phyloP scores from a whole-genome alignment of 2,113 vertebrate genomes.

The Hippopotamus amphibius region DNA sequence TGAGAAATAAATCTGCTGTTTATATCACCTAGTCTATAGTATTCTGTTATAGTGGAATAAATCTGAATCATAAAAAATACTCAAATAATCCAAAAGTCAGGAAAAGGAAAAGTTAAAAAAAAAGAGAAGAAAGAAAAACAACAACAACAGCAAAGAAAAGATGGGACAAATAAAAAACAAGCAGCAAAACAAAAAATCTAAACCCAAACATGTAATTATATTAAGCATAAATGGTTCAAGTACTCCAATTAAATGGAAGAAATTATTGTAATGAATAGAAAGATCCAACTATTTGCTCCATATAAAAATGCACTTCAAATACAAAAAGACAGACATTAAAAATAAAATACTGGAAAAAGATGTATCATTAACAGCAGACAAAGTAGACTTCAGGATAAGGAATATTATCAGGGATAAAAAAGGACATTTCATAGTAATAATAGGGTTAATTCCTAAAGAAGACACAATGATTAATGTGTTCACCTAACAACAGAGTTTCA shows the following conservation, averaged over 20 bases:
- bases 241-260: not conserved
- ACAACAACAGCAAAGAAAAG: not conserved
- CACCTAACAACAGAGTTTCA: not conserved
- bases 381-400: slow-evolving; percentile 2
- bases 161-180: not conserved
- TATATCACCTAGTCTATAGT: not conserved
- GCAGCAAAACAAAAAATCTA: not conserved
- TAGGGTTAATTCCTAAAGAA: not conserved
- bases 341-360: not conserved
- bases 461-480: not conserved
- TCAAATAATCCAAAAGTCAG: slow-evolving; percentile 8
- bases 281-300: not conserved
- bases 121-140: too few species aligned
- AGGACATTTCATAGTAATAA: not conserved
- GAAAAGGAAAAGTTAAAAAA: not conserved
- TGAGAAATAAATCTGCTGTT: not conserved
- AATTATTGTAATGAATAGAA: not conserved
- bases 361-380: not conserved
- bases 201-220: not conserved
- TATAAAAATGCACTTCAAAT: not conserved
- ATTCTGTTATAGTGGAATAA: not conserved
- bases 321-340: not conserved
- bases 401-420: not conserved
- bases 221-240: not conserved
- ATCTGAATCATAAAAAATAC: not conserved